Evolutionary conservation across 2,888 invertebrate genomes (phyloP), one percentile per base, ranked within the genome.

Genomic region (Netelia inedita): DNA sequence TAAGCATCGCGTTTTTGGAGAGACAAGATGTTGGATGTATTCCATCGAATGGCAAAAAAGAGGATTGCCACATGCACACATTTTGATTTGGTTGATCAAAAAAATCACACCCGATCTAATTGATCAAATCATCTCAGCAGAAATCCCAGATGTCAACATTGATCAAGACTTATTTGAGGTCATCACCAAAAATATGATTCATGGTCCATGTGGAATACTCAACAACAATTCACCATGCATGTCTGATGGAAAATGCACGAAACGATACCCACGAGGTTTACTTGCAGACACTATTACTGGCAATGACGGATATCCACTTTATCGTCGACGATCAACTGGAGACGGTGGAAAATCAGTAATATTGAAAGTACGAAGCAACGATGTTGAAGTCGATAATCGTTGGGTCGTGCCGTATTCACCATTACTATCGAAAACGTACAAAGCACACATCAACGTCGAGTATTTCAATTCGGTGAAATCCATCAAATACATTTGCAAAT

Each of bases 171-270:
- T 76, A 23, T 23, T 16, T 55, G n/a, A 65, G 1, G n/a, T 75
- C 11, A 53, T 65, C 1, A 57, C 19, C 14, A 65, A 14, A 66
- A 50, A 53, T 21, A 78, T 78, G 79, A 65, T 79, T 10, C 79
- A 79, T 53, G 79, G 79, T 8, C 79, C 72, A 1, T 79, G 72
- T 35, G 73, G 79, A 11, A 14, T 11, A 11, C 6, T 16, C 11
- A 79, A 79, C 28, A n/a, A 2, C n/a, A n/a, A 35, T 19, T 71
- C 72, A 35, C 79, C 79, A n/a, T 63, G 79, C 21, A 79, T 79
- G 79, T 6, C 19, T 10, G 19, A 41, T 28, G 43, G 53, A 14
- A 50, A 28, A 66, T 79, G 72, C 23, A 28, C 53, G 8, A 76
- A 82, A 63, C n/a, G n/a, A n/a, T n/a, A n/a, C 63, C 69, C 82